Base-by-base conservation (phyloP, 2,113 vertebrate genomes). In the Vicugna pacos region DNA sequence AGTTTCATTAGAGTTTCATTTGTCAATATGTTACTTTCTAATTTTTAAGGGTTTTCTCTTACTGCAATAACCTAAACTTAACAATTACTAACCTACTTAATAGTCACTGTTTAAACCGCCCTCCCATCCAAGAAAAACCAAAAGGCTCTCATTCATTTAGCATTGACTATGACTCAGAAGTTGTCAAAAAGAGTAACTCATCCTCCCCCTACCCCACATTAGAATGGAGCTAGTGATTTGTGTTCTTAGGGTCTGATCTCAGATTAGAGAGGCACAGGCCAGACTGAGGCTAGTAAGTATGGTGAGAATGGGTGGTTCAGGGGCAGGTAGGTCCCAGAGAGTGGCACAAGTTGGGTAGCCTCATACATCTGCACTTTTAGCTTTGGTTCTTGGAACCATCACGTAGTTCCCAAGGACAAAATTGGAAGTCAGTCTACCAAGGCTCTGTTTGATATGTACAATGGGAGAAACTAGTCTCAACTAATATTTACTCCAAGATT, bases 1-100 rank as follows among this genome's bases (percentile, higher is more conserved):
- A 73, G 35, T 89, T 80, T 69, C 24, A 70, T 90, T 90, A 62
- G 26, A 32, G 2, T 89, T 90, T 70, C 58, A 62, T 92, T 80
- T 84, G n/a, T 24, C 76, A 65, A 11, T 76, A 17, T 79, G 30
- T 70, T 52, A 28, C 50, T 96, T 93, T 92, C 58, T 96, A 48
- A 72, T n/a, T 32, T 72, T 94, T 48, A 52, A 30, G 15, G 3
- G 3, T 70, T 87, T 96, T 76, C 50, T 70, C 32, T 67, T 30
- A 94, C 17, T 60, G 7, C 0, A 54, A n/a, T 76, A 58, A 64
- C 8, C 22, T 65, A 30, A 28, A 17, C 11, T 84, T 69, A 75
- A 22, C 60, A 24, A 69, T 79, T 83, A 79, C 69, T 81, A 92
- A 79, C 19, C 54, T 86, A 30, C 42, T 42, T 72, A 79, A 76